Percentiles rank a stretch among this genome's conserved stretches.
Evolutionary conservation across 2,113 vertebrate genomes (phyloP).

Genomic region (Amphiprion ocellaris): DNA sequence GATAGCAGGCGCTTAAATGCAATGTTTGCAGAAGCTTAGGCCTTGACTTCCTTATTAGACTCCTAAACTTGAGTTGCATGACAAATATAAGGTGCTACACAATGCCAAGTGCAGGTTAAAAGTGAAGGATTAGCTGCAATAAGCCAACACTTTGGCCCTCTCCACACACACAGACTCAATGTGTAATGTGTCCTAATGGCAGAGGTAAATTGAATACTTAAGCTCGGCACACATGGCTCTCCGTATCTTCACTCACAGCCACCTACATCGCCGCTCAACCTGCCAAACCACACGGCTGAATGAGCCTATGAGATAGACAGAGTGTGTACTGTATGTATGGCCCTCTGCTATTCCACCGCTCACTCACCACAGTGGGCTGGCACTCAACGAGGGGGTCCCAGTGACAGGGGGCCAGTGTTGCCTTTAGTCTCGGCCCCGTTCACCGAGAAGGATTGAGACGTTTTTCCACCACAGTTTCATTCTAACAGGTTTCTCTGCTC

Average conservation of each 20-base stretch:
- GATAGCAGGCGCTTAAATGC: constrained; percentile 52
- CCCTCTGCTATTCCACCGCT: constrained; percentile 67
- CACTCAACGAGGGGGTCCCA: constrained; percentile 49
- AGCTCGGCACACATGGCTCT: constrained; percentile 68
- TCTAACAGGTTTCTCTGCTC: constrained; percentile 7
- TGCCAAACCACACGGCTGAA: constrained; percentile 81
- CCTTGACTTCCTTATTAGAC: constrained; percentile 72
- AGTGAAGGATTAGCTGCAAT: constrained; percentile 61
- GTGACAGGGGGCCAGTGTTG: constrained; percentile 72
- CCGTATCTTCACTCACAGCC: constrained; percentile 75
- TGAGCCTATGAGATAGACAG: constrained; percentile 77
- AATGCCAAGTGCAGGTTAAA: constrained; percentile 58
- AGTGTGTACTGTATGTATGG: constrained; percentile 65
- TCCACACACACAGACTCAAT: constrained; percentile 48
- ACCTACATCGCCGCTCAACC: constrained; percentile 74
- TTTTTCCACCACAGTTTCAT: constrained; percentile 42
- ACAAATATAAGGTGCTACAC: constrained; percentile 66
- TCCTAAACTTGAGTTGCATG: constrained; percentile 67
- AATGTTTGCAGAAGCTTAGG: constrained; percentile 75
- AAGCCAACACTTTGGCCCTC: constrained; percentile 42
- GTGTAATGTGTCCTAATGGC: constrained; percentile 54
- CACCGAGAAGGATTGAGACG: constrained; percentile 8
- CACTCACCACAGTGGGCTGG: constrained; percentile 66
- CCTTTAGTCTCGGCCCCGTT: constrained; percentile 49
- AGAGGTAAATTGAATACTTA: constrained; percentile 71